Base-by-base conservation (phyloP, 1,140 invertebrate species). In the Drosophila gunungcola region DNA sequence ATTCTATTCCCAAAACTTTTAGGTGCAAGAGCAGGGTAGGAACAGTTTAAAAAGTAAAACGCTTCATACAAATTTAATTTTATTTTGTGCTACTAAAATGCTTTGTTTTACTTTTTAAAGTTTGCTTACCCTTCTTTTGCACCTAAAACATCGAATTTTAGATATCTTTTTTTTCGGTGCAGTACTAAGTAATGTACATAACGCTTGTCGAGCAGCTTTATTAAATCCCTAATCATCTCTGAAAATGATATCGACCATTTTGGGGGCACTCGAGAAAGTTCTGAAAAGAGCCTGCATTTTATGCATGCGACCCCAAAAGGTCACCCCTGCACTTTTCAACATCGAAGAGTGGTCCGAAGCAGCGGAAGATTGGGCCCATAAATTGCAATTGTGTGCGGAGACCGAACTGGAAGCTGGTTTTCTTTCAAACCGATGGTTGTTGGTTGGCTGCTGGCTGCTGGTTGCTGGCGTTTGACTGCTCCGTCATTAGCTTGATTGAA, bases 401-500 rank as follows among this genome's bases (percentile, higher is more conserved):
- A 48, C 38, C 55, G 13, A 63, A 61, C 48, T 63, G 73, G 52
- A 34, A 56, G 58, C 56, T 54, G 55, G 32, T 54, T 41, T 58
- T 57, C 32, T 39, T 61, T 27, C 53, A 60, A 62, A 43, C 49
- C 58, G 56, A 56, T 41, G 62, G 61, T 52, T 58, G 57, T 10
- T 51, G 32, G 46, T 36, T 41, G 62, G 61, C 48, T 63, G 57
- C 9, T 51, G 32, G 46, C 41, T 29, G 72, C 41, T 58, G 32
- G 67, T 38, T 64, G 55, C 51, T 60, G 64, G 12, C 41, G 75
- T 46, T 56, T 72, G 70, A 53, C 56, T 65, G 78, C 61, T 60
- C 65, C 85, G 60, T 90, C 80, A 89, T 90, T 90, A 89, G 85
- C 85, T 90, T 90, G 84, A 89, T 89, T 89, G 85, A 89, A 89